Evolutionary conservation across 2,888 invertebrate genomes (phyloP), one percentile per base, ranked within the genome.

Genomic region (Trisateles emortualis): DNA sequence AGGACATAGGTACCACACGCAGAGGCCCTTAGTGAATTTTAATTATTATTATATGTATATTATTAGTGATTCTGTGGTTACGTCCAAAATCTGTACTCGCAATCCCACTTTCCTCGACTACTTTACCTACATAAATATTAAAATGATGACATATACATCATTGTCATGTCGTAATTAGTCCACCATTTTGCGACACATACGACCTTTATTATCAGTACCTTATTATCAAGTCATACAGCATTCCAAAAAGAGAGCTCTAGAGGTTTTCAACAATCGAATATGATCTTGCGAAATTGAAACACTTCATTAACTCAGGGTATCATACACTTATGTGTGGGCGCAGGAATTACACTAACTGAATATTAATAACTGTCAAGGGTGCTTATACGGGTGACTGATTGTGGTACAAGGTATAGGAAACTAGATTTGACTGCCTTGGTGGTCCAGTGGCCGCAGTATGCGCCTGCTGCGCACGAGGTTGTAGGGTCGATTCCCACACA

Each of bases 331-430:
- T 56, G 74, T 66, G 83, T 81, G 73, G 85, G 81, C 70, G 64
- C 63, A 63, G 57, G 68, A 64, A 74, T 69, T 64, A 74, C 78
- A 72, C 67, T 59, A 64, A 52, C 64, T 72, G 82, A 79, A 84
- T 87, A 81, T 83, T 79, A 84, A 86, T 87, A 76, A 71, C 74
- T 70, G 73, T 73, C 77, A 76, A 77, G 74, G 68, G 63, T 61
- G 59, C 63, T 59, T 62, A 55, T 54, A 60, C 38, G 52, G 52
- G 48, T 26, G 29, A 56, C 38, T 19, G 30, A 6, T 47, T 51
- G 32, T 58, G 53, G 51, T 38, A 14, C 17, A 54, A 59, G 52
- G n/a, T 19, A 32, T 29, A 38, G 13, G 11, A 19, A 14, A 33
- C 2, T 32, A 32, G n/a, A n/a, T n/a, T n/a, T n/a, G n/a, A n/a